Base-by-base conservation (phyloP, 2,113 vertebrate species). In the Pelecanus crispus region DNA sequence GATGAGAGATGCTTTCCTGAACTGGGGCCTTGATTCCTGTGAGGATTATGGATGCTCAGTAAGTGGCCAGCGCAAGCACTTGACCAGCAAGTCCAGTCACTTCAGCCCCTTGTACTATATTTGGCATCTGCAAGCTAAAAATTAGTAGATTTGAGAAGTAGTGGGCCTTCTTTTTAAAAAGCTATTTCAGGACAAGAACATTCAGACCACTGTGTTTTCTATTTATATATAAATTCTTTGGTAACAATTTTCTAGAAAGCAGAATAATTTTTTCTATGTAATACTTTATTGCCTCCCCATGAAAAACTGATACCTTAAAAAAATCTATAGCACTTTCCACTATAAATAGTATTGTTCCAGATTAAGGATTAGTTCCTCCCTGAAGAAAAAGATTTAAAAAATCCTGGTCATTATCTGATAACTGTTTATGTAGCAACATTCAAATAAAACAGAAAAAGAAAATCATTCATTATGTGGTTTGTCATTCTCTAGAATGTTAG, bases 321-420 rank as follows among this genome's bases (percentile, higher is more conserved):
- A 97, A 95, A 91, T 80, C 66, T 87, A 68, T 83, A 95, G 87
- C 59, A 67, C 61, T 94, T 96, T 93, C 74, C 91, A 89, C 68
- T 96, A 95, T 86, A 96, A 96, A 96, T 63, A 92, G 67, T 74
- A 80, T 66, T 90, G 52, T 91, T 94, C 56, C 86, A 95, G 94
- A 95, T 91, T 95, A 95, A 96, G 92, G 85, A 96, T 92, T 93
- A 95, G 86, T 94, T 94, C 87, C 88, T 97, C 95, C 92, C 95
- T 97, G 96, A 96, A 97, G 97, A 88, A 97, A 97, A 96, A 93
- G 95, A 94, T 93, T 93, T 80, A 0, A 88, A 94, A 94, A 97
- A 88, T 70, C 68, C 88, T 87, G 55, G 66, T 88, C 74, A 89
- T 91, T 96, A 96, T 94, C 87, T 90, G 82, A 82, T 96, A 96